These are phyloP conservation scores for Morone saxatilis DNA, from an alignment of 2,113 vertebrate genomes.

Conservation along the genomic window DNA sequence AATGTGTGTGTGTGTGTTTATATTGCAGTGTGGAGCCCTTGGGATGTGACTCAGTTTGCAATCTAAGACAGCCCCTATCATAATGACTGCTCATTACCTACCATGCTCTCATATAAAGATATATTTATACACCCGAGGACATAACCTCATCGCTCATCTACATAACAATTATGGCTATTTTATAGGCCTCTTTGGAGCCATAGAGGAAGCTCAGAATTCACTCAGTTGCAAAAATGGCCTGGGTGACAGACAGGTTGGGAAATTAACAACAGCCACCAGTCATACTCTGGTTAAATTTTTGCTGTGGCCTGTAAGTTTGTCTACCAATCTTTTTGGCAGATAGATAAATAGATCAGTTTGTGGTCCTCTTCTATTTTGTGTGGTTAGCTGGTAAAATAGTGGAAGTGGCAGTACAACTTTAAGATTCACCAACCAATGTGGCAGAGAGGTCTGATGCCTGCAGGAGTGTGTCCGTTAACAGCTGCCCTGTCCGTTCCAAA, in stretches of 20 bases:
- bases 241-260: conserved; percentile 70
- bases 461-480: neutral
- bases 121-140: conserved; percentile 76
- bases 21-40: conserved; percentile 38
- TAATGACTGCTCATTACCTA: conserved; percentile 80
- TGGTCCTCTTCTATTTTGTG: conserved; percentile 5
- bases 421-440: conserved; percentile 3
- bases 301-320: conserved; percentile 47
- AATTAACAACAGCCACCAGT: conserved; percentile 57
- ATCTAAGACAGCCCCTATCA: conserved; percentile 71
- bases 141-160: conserved; percentile 77
- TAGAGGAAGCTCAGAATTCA: conserved; percentile 64
- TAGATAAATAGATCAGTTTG: conserved; percentile 23
- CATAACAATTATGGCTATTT: conserved; percentile 75
- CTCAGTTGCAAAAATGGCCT: conserved; percentile 74
- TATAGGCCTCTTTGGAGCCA: conserved; percentile 68
- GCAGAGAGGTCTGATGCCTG: neutral
- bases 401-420: conserved; percentile 25
- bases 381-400: conserved; percentile 28
- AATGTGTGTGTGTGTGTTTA: conserved; percentile 20
- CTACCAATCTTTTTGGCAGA: conserved; percentile 30
- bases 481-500: neutral
- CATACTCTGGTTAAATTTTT: conserved; percentile 50
- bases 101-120: conserved; percentile 79
- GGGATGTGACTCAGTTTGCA: conserved; percentile 74